Evolutionary conservation across 2,797 vertebrate species (phyloP), one percentile per base, ranked within the genome.

Genomic region (Malacoraja senta): DNA sequence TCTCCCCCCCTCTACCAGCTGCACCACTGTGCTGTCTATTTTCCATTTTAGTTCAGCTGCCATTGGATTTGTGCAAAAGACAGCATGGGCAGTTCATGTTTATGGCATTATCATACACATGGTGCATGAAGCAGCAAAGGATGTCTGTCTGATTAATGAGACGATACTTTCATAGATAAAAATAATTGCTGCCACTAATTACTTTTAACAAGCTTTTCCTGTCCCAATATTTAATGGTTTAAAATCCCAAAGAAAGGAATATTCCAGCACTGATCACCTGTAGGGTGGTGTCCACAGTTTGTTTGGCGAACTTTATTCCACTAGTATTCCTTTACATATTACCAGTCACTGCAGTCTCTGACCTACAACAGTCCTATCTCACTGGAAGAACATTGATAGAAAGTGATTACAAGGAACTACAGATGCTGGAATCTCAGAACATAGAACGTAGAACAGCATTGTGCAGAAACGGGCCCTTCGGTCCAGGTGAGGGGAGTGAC

Each of bases 201-300:
- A 35, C 26, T 74, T 72, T 26, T 44, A 74, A 91, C 65, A 91
- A 29, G 35, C 32, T 74, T 74, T 32, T 44, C 10, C 68, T 91
- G 15, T 71, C 65, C 38, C 38, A 65, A 72, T 29, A 72, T 72
- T 86, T 72, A 91, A 44, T 53, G 88, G 65, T 74, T 44, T 91
- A 65, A 91, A 63, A 91, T 35, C 88, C 65, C 21, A 72, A 44
- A 32, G 83, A 86, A 86, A 86, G 17, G 26, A 86, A 63, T n/a
- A 6, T n/a, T 32, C 58, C 13, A 65, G 83, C 26, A 86, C 3
- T 61, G n/a, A 86, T 86, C 63, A 65, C 58, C 26, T 32, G 83
- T 24, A 72, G 32, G 19, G 35, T 19, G 71, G 3, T 35, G 71
- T 44, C 63, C 35, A 12, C 26, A 65, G 4, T 13, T 24, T 74